These are phyloP conservation scores for Fragum fragum DNA, from an alignment of 2,888 invertebrate genomes.

Conservation along the genomic window DNA sequence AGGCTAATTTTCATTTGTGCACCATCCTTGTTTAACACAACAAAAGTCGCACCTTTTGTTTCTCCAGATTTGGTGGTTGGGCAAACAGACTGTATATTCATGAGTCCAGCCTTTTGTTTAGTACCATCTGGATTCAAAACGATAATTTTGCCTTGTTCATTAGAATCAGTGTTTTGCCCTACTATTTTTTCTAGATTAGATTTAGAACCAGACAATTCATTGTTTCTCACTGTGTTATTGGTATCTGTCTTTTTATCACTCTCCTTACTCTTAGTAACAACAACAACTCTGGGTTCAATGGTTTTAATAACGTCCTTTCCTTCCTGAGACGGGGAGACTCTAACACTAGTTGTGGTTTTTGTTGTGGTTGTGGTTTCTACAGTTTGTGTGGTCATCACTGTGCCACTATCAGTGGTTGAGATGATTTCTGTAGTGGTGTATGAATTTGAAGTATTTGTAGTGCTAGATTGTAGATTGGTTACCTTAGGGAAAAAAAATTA, in stretches of 20 bases:
- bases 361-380: conserved; percentile 72
- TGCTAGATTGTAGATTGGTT: conserved; percentile 2
- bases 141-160: conserved; percentile 55
- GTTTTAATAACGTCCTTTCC: conserved; percentile 45
- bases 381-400: conserved; percentile 56
- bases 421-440: conserved; percentile 46
- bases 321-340: conserved; percentile 45
- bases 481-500: conserved; percentile 2
- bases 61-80: conserved; percentile 74
- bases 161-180: conserved; percentile 3
- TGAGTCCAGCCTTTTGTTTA: conserved; percentile 74
- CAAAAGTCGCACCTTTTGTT: conserved; percentile 75
- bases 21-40: conserved; percentile 82
- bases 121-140: conserved; percentile 55
- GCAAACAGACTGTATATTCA: conserved; percentile 81
- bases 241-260: background rate
- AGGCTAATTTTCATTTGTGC: conserved; percentile 78
- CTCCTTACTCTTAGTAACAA: conserved; percentile 27
- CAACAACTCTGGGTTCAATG: conserved; percentile 56
- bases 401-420: conserved; percentile 53
- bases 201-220: conserved; percentile 25
- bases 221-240: background rate
- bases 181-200: conserved; percentile 27
- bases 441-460: conserved; percentile 22
- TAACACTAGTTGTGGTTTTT: conserved; percentile 63